These are phyloP conservation scores for Aythya fuligula DNA, from an alignment of 2,797 vertebrate genomes.

Conservation along the genomic window DNA sequence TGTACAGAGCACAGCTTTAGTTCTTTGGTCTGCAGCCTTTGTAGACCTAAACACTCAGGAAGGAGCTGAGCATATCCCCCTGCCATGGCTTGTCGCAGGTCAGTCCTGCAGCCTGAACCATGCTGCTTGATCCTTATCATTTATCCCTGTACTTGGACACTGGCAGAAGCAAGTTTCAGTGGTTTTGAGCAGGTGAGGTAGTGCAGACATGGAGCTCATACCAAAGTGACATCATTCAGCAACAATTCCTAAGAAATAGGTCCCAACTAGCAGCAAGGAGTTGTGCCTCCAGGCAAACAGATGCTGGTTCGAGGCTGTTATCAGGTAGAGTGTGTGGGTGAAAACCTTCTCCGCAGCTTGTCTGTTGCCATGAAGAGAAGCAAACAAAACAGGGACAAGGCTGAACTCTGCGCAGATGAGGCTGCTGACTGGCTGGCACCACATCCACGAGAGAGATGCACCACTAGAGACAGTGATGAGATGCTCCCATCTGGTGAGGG, in stretches of 20 bases:
- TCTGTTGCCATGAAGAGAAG: slow-evolving; percentile 59
- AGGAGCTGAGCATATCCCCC: background rate
- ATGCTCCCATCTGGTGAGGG: background rate
- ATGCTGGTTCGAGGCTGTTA: slow-evolving; percentile 51
- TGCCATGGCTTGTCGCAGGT: rapidly evolving
- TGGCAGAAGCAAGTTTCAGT: background rate
- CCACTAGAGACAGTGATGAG: background rate
- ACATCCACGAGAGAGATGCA: too few relatives aligned
- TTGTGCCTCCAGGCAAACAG: slow-evolving; percentile 68
- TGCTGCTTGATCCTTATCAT: background rate
- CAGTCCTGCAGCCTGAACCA: rapidly evolving
- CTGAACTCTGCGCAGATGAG: background rate
- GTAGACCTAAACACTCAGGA: background rate
- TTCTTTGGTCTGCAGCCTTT: background rate
- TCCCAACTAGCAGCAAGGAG: slow-evolving; percentile 34
- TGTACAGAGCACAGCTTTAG: background rate
- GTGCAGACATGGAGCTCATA: background rate
- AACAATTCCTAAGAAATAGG: slow-evolving; percentile 59
- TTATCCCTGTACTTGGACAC: background rate
- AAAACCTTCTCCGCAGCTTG: slow-evolving; percentile 23
- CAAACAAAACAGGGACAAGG: slow-evolving; percentile 34
- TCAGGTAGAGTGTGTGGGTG: slow-evolving; percentile 41
- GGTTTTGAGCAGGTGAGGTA: background rate
- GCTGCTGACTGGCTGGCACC: background rate
- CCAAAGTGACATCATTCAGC: slow-evolving; percentile 56